Conservation (phyloP, 2,113 vertebrate species). For the Tautogolabrus adspersus region DNA sequence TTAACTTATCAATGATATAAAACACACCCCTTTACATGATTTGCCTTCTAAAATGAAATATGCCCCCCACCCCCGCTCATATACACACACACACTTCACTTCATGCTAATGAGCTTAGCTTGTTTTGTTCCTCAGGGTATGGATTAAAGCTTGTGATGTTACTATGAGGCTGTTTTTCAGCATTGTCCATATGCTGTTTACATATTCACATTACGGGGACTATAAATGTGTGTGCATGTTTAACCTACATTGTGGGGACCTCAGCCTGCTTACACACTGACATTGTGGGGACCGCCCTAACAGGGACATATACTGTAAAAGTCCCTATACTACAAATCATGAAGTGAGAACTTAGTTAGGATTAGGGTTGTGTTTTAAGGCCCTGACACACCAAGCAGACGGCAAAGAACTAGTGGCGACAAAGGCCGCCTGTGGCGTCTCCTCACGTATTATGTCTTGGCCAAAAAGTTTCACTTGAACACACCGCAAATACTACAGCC, state of each 20-base stretch:
- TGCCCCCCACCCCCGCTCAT: not conserved
- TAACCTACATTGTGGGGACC: not conserved
- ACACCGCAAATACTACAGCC: no score
- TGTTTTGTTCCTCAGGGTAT: conserved; percentile 44
- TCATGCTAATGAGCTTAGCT: conserved; percentile 21
- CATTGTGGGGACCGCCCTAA: not conserved
- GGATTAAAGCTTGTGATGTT: conserved; percentile 60
- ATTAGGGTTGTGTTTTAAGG: not conserved
- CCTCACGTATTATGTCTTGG: no score
- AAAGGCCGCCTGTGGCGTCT: no score
- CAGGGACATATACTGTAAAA: not conserved
- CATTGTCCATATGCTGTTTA: conserved; percentile 29
- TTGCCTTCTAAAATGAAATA: no score
- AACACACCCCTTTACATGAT: not conserved
- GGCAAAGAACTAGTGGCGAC: no score
- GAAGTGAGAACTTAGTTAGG: no score
- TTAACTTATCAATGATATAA: not conserved
- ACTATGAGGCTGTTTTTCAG: conserved; percentile 13
- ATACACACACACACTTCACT: conserved; percentile 20
- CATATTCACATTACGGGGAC: not conserved
- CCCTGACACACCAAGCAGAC: no score
- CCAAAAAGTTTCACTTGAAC: no score
- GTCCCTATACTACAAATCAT: not conserved
- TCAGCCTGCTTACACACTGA: no score
- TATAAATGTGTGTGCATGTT: not conserved